Conservation (phyloP, 2,113 vertebrate species). For the Euleptes europaea region DNA sequence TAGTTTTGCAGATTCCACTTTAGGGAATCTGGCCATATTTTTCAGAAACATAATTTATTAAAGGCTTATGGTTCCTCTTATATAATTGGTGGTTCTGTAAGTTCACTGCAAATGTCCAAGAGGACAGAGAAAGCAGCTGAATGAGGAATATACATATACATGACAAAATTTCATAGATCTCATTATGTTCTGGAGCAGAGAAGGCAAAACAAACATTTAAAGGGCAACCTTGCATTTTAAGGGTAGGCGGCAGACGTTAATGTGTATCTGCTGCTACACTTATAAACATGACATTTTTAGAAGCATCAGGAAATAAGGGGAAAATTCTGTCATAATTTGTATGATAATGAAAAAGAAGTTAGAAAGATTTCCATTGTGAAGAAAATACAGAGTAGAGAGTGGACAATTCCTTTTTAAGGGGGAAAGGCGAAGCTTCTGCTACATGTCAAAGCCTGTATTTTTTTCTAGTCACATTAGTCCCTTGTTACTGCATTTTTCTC, state of each 20-base stretch:
- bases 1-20: not conserved
- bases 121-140: constrained; percentile 24
- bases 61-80: not conserved
- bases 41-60: not conserved
- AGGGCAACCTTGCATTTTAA: constrained; percentile 56
- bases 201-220: constrained; percentile 53
- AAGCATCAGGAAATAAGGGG: constrained; percentile 23
- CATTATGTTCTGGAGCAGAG: constrained; percentile 35
- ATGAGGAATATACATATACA: constrained; percentile 9
- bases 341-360: constrained; percentile 49
- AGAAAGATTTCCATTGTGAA: constrained; percentile 18
- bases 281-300: constrained; percentile 59
- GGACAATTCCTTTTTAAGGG: not conserved
- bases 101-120: not conserved
- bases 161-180: constrained; percentile 30
- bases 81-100: not conserved
- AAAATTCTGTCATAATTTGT: not conserved
- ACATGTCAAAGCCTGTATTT: too few species aligned
- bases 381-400: not conserved
- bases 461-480: too few species aligned
- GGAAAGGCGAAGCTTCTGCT: not conserved
- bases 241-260: constrained; percentile 45
- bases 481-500: too few species aligned
- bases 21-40: not conserved
- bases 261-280: constrained; percentile 47